Evolutionary conservation across 2,797 vertebrate genomes (phyloP).

Genomic region (Selene dorsalis): DNA sequence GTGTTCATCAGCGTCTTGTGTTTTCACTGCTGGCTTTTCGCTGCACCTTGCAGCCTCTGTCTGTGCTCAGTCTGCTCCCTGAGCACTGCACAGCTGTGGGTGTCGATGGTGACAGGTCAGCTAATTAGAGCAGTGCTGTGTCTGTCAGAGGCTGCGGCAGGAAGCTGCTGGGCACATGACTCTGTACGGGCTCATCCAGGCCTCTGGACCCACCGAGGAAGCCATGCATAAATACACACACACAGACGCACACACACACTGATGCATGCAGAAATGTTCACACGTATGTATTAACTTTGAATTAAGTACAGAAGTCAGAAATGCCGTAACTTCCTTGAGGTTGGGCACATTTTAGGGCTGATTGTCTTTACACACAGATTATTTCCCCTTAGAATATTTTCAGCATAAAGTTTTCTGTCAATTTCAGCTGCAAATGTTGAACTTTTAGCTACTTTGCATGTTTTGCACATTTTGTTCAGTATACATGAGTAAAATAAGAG

Average conservation of each 20-base stretch:
- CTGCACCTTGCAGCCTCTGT: conserved; percentile 55
- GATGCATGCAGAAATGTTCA: conserved; percentile 30
- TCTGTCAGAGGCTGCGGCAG: conserved; percentile 69
- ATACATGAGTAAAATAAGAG: not conserved
- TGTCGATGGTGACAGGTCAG: conserved; percentile 77
- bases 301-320: not conserved
- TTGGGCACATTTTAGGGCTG: no score
- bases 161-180: conserved; percentile 73
- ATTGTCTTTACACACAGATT: not conserved
- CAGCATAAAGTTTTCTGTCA: not conserved
- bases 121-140: conserved; percentile 75
- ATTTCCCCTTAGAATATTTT: not conserved
- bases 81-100: conserved; percentile 71
- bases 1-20: conserved; percentile 71
- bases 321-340: not conserved
- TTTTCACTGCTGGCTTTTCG: conserved; percentile 52
- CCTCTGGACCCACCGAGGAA: conserved; percentile 51
- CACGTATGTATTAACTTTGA: conserved; percentile 14
- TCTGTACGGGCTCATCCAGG: conserved; percentile 63
- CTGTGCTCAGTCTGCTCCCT: conserved; percentile 55
- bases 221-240: conserved; percentile 40
- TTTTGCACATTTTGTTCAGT: not conserved
- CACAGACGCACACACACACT: not conserved
- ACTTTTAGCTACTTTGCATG: not conserved
- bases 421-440: not conserved